Evolutionary conservation across 1,140 invertebrate species (phyloP).

Genomic region (Drosophila takahashii): DNA sequence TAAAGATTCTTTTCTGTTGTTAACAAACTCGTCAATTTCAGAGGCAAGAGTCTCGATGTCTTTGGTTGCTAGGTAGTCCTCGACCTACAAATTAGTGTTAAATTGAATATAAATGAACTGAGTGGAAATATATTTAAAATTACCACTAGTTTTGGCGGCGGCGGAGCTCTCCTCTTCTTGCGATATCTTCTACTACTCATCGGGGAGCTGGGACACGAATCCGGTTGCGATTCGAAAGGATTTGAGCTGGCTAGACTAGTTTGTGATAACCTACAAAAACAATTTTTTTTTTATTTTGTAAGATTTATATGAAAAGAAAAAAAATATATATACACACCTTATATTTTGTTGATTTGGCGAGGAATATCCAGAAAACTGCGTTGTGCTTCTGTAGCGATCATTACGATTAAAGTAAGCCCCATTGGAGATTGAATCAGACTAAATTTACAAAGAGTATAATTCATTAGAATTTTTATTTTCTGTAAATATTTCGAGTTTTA

Average conservation of each 20-base stretch:
- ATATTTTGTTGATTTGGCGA: slow-evolving; percentile 33
- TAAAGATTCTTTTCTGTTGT: slow-evolving; percentile 48
- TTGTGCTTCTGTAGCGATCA: slow-evolving; percentile 66
- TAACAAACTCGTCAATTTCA: slow-evolving; percentile 81
- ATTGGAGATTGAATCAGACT: slow-evolving; percentile 25
- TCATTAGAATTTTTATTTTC: not conserved
- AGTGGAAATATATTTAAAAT: not conserved
- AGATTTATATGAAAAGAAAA: not conserved
- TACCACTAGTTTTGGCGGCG: slow-evolving; percentile 50
- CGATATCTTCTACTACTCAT: slow-evolving; percentile 48
- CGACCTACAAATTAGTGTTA: slow-evolving; percentile 7
- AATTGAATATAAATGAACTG: not conserved
- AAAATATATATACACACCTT: not conserved
- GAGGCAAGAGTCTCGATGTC: slow-evolving; percentile 74
- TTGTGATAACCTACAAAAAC: slow-evolving; percentile 83
- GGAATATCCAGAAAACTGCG: slow-evolving; percentile 58
- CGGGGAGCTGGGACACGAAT: slow-evolving; percentile 32
- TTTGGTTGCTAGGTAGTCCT: slow-evolving; percentile 34
- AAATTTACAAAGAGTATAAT: not conserved
- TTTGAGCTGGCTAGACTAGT: slow-evolving; percentile 86
- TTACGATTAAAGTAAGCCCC: slow-evolving; percentile 44
- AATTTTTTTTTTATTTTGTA: not conserved
- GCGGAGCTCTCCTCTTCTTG: slow-evolving; percentile 58
- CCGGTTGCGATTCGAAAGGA: slow-evolving; percentile 85
- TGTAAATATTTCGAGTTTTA: not conserved